Evolutionary conservation across 2,888 invertebrate genomes (phyloP), one percentile per base, ranked within the genome.

Genomic region (Nemurella pictetii): DNA sequence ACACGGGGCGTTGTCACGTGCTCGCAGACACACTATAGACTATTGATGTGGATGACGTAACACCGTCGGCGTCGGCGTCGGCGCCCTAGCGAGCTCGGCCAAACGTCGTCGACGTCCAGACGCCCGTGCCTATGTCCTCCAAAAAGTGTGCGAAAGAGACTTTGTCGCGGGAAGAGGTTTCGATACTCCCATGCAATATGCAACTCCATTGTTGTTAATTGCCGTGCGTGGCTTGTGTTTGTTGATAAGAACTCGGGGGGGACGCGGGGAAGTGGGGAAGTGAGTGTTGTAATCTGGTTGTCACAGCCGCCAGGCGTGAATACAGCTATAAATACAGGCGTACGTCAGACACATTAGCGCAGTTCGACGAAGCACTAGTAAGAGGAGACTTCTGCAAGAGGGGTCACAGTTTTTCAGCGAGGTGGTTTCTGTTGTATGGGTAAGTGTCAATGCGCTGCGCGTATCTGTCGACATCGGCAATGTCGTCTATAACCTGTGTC

Each of bases 351-450:
- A 28, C 78, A 30, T 12, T 28, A n/a, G 35, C 26, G 5, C 55
- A 55, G 81, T 55, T 32, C 35, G 55, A 81, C 81, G 28, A 12
- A n/a, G 29, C 29, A 7, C 30, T 7, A 15, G 55, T 81, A 28
- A 25, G 15, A 35, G 55, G 25, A 15, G 35, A 36, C 85, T 75
- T 26, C 28, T 9, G 55, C 32, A 35, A 75, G 80, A 80, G 29
- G 82, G 83, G 78, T 55, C 73, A 36, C 25, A 36, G 83, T 83
- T 85, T 77, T 78, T 75, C 84, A 83, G 84, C 75, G 83, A 86
- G 86, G 85, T 86, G 85, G 86, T 86, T 74, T 28, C 29, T 85
- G 77, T 86, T 86, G 85, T 86, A 86, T 86, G 86, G 86, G 86
- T 86, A 84, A 86, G 86, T 83, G 30, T 30, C 28, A 29, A 28